Evolutionary conservation across 2,888 invertebrate genomes (phyloP).

Genomic region (Zaprionus lineosus): DNA sequence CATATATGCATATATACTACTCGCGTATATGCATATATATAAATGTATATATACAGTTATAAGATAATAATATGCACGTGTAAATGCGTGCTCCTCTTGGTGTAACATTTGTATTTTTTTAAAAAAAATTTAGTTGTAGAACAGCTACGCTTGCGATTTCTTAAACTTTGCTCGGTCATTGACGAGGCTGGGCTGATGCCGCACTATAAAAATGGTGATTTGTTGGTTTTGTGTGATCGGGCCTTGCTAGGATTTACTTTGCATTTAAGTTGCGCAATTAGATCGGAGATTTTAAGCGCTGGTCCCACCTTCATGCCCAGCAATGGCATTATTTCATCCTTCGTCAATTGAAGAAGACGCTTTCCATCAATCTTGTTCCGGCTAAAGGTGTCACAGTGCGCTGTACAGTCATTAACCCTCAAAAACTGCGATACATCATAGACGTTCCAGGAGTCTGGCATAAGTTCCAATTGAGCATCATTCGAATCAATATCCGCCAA

Average conservation of each 20-base stretch:
- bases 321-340: constrained; percentile 94
- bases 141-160: constrained; percentile 31
- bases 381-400: constrained; percentile 87
- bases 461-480: constrained; percentile 75
- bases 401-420: constrained; percentile 92
- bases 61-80: constrained; percentile 25
- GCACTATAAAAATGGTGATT: constrained; percentile 87
- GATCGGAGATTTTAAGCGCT: constrained; percentile 95
- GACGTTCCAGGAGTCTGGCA: constrained; percentile 90
- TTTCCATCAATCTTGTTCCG: constrained; percentile 91
- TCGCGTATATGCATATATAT: not conserved
- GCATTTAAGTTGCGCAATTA: constrained; percentile 94
- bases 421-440: constrained; percentile 95
- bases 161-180: constrained; percentile 20
- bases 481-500: constrained; percentile 82
- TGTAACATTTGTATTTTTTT: constrained; percentile 59
- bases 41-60: constrained; percentile 1
- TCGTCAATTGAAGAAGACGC: constrained; percentile 90
- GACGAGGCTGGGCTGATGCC: constrained; percentile 19
- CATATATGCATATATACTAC: constrained; percentile 17
- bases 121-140: constrained; percentile 14
- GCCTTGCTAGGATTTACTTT: constrained; percentile 84
- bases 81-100: constrained; percentile 44
- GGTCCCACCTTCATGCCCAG: constrained; percentile 97
- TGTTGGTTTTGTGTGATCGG: constrained; percentile 84